phyloP scores from a whole-genome alignment of 2,113 vertebrate species.

The Plecturocebus donacophilus region DNA sequence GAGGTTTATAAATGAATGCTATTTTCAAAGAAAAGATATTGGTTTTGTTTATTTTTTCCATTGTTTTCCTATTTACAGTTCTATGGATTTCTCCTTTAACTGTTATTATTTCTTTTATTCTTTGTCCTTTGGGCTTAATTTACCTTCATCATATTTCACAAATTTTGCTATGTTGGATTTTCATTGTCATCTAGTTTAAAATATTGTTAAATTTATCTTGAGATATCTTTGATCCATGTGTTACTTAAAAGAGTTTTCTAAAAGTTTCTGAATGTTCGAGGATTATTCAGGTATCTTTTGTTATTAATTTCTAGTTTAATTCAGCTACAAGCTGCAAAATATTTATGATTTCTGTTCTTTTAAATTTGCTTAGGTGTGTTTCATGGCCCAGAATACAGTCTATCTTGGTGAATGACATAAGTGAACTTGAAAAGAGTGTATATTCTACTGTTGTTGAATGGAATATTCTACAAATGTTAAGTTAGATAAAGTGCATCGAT shows the following conservation, averaged over 20 bases:
- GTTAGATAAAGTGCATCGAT: neutral
- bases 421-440: neutral
- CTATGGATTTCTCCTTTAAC: neutral
- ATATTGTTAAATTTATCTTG: neutral
- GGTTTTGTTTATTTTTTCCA: neutral
- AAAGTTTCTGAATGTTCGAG: neutral
- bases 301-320: neutral
- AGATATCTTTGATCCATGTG: neutral
- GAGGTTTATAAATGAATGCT: neutral
- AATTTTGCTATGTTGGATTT: neutral
- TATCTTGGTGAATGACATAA: neutral
- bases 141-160: neutral
- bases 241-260: neutral
- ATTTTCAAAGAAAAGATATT: neutral
- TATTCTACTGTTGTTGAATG: neutral
- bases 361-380: neutral
- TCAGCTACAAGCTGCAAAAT: neutral
- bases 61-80: neutral
- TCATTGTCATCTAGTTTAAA: neutral
- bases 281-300: neutral
- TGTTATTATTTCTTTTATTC: neutral
- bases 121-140: neutral
- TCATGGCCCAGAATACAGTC: neutral
- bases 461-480: neutral
- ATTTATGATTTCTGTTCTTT: neutral